Conservation (phyloP, 2,797 vertebrate genomes). For the Macropus fuliginosus region DNA sequence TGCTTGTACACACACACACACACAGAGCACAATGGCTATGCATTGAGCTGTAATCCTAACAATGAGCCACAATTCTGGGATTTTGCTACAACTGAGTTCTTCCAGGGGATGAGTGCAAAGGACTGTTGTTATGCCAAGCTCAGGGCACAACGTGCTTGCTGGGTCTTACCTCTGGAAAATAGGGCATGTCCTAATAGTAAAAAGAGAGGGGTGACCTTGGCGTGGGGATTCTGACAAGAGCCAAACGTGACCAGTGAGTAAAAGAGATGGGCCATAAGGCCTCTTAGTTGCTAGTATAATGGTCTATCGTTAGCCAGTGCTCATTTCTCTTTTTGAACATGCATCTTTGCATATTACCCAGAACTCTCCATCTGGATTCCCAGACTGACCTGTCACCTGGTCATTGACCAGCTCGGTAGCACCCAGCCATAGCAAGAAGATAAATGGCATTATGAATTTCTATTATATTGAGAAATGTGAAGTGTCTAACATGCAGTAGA, state of each 20-base stretch:
- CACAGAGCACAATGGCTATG: not conserved
- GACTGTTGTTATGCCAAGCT: not conserved
- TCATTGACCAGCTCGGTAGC: not conserved
- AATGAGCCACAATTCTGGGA: not conserved
- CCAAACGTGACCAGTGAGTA: not conserved
- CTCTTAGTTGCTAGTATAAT: not conserved
- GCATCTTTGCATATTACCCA: not conserved
- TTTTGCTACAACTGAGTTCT: not conserved
- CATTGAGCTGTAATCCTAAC: not conserved
- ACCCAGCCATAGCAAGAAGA: not conserved
- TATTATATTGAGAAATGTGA: not conserved
- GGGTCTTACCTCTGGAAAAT: not conserved
- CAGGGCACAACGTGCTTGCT: not conserved
- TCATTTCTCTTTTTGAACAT: not conserved
- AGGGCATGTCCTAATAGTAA: not conserved
- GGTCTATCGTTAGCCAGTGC: not conserved
- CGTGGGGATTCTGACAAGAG: not conserved
- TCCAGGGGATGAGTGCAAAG: not conserved
- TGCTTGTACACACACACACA: too few species aligned
- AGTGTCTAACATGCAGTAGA: not conserved
- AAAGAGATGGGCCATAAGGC: not conserved
- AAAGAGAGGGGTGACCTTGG: not conserved
- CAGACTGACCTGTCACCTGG: not conserved
- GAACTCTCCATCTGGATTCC: not conserved
- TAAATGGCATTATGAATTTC: not conserved